These are phyloP conservation scores for Nyctibius bracteatus DNA, from an alignment of 2,113 vertebrate genomes.

Conservation along the genomic window DNA sequence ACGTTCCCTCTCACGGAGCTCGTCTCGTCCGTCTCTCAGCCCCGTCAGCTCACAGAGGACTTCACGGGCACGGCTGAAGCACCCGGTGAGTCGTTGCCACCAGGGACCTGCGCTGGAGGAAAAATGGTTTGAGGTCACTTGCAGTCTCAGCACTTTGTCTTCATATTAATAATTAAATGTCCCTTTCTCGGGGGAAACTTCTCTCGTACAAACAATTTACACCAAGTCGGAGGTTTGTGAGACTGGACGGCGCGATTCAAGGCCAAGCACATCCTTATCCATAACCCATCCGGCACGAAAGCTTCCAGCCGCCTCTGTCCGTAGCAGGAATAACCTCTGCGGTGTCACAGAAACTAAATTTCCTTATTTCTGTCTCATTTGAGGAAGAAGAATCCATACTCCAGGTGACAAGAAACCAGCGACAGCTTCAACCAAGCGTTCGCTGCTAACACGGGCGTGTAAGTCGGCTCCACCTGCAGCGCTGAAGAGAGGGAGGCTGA, in stretches of 20 bases:
- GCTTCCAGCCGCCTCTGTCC: neutral
- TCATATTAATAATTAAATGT: neutral
- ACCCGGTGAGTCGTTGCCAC: no score
- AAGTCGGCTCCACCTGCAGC: neutral
- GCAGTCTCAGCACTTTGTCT: neutral
- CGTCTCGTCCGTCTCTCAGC: rapidly evolving
- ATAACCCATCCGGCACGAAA: neutral
- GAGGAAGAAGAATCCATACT: neutral
- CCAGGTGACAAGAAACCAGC: neutral
- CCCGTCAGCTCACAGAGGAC: rapidly evolving
- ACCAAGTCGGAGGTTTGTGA: neutral
- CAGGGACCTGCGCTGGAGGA: rapidly evolving
- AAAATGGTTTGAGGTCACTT: neutral
- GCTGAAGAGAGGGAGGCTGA: neutral
- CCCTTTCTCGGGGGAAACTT: neutral
- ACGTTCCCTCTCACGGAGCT: rapidly evolving
- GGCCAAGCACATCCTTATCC: neutral
- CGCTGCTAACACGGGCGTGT: no score
- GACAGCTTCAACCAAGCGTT: neutral
- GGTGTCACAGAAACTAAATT: rapidly evolving
- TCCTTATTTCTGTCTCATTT: neutral
- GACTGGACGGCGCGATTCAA: no score
- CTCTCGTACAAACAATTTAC: neutral
- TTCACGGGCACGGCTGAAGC: rapidly evolving
- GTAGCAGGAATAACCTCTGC: neutral